These are phyloP conservation scores for Pelmatolapia mariae DNA, from an alignment of 2,113 vertebrate species.

Conservation along the genomic window DNA sequence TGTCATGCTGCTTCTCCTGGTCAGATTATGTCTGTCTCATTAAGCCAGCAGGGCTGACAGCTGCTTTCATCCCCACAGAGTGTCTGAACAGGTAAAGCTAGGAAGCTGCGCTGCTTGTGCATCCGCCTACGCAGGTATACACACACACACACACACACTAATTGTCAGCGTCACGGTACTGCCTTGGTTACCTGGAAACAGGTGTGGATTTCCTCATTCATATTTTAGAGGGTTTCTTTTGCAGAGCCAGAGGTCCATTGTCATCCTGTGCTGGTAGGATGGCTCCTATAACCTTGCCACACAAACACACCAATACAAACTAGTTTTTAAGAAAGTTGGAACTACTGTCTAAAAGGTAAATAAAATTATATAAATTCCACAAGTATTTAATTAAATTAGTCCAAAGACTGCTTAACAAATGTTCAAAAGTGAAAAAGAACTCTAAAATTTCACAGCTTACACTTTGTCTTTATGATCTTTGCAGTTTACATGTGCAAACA, in stretches of 20 bases:
- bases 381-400: background rate
- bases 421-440: background rate
- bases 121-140: background rate
- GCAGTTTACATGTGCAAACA: background rate
- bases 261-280: constrained; percentile 35
- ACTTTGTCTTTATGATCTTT: background rate
- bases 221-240: constrained; percentile 70
- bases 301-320: background rate
- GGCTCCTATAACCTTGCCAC: constrained; percentile 42
- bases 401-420: background rate
- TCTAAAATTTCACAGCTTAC: background rate
- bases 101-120: constrained; percentile 19
- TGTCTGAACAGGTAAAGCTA: constrained; percentile 34
- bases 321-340: background rate
- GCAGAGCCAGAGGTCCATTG: constrained; percentile 61
- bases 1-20: constrained; percentile 22
- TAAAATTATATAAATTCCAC: background rate
- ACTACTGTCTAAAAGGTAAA: background rate
- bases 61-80: constrained; percentile 19
- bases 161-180: constrained; percentile 50
- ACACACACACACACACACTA: background rate
- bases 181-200: constrained; percentile 78
- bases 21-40: background rate
- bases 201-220: constrained; percentile 77
- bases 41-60: background rate